Evolutionary conservation across 2,888 invertebrate species (phyloP), one percentile per base, ranked within the genome.

Genomic region (Chirona hameri): DNA sequence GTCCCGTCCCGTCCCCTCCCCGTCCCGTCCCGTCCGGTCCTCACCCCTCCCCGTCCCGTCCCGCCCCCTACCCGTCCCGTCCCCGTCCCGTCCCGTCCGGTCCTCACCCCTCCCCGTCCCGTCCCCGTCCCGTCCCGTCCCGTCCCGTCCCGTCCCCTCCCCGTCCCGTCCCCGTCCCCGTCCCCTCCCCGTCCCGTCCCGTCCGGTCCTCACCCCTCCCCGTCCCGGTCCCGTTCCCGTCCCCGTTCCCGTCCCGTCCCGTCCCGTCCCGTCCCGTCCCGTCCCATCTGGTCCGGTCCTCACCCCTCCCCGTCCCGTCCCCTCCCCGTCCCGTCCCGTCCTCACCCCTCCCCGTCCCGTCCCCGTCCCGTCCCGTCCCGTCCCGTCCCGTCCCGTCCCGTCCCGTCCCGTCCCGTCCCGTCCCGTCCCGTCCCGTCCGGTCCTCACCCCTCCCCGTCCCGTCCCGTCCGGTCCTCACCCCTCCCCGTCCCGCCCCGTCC

Each of bases 371-470:
- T 3, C 0, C n/a, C n/a, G n/a, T n/a, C n/a, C n/a, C n/a, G n/a
- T n/a, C n/a, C n/a, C n/a, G n/a, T n/a, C n/a, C n/a, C n/a, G n/a
- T n/a, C n/a, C n/a, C n/a, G n/a, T n/a, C n/a, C n/a, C n/a, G n/a
- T n/a, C n/a, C n/a, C n/a, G n/a, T n/a, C n/a, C n/a, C n/a, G n/a
- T n/a, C n/a, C n/a, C n/a, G n/a, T n/a, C n/a, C n/a, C n/a, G n/a
- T n/a, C n/a, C n/a, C n/a, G n/a, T n/a, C 24, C n/a, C n/a, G 60
- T 10, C 21, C 60, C 0, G 18, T 18, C 12, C 5, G 12, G 79
- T 15, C 0, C 89, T 89, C 87, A 95, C 95, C 93, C 7, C 39
- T n/a, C n/a, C n/a, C n/a, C n/a, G n/a, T n/a, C 2, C 7, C 39
- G 39, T 39, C 39, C 39, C 2, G 7, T 39, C 39, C 39, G 39